Evolutionary conservation across 2,888 invertebrate genomes (phyloP).

Genomic region (Dynastes grantii): DNA sequence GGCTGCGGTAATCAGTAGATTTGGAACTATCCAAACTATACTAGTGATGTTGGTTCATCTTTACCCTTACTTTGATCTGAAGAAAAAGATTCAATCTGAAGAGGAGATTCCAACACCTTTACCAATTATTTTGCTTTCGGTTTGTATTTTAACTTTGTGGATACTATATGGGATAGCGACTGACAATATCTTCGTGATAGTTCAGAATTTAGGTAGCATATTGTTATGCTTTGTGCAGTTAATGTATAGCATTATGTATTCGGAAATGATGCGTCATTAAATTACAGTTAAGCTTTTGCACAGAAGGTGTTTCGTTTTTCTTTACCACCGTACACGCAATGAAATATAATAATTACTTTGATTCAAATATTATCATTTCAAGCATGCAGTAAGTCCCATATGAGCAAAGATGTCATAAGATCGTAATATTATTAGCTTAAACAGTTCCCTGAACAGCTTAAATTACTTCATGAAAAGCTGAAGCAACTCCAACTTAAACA

Average conservation of each 20-base stretch:
- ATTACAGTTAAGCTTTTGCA: background rate
- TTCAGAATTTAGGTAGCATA: slow-evolving; percentile 34
- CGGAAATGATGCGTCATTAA: slow-evolving; percentile 36
- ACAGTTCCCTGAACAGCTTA: no score
- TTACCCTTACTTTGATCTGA: slow-evolving; percentile 32
- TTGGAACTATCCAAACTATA: slow-evolving; percentile 34
- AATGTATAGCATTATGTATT: slow-evolving; percentile 34
- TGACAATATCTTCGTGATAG: slow-evolving; percentile 23
- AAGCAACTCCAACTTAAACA: no score
- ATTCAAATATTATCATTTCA: no score
- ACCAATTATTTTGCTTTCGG: slow-evolving; percentile 35
- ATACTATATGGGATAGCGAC: slow-evolving; percentile 26
- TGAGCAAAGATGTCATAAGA: no score
- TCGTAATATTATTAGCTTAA: no score
- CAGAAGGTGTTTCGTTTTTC: no score
- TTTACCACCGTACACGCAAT: no score
- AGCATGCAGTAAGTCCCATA: no score
- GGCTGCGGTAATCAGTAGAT: slow-evolving; percentile 1
- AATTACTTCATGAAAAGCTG: no score
- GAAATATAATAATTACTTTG: no score
- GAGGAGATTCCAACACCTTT: slow-evolving; percentile 35
- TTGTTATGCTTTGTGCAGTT: slow-evolving; percentile 33
- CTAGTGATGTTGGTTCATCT: slow-evolving; percentile 35
- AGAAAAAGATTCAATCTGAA: slow-evolving; percentile 27
- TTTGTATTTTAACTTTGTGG: slow-evolving; percentile 34